Percentiles rank a stretch among this genome's conserved stretches.
phyloP scores from a whole-genome alignment of 2,797 vertebrate species.

The Siniperca scherzeri region DNA sequence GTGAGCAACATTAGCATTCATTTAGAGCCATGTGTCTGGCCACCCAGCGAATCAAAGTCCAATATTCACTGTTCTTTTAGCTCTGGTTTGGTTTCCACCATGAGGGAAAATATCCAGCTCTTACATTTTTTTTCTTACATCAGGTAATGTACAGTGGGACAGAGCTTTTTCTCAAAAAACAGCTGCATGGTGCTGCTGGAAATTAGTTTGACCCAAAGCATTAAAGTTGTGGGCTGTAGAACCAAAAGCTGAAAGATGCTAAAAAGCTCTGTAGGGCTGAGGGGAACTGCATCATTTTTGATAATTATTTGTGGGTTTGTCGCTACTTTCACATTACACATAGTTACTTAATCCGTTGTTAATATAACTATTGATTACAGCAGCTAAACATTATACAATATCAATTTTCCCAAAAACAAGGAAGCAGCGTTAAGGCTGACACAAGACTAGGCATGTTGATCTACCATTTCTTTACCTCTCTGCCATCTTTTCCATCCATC shows the following conservation, averaged over 20 bases:
- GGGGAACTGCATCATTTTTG: neutral
- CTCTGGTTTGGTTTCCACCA: neutral
- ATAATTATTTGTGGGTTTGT: neutral
- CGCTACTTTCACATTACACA: neutral
- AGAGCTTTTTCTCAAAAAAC: neutral
- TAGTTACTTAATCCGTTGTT: neutral
- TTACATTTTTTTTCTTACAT: neutral
- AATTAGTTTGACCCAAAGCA: neutral
- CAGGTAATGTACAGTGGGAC: neutral
- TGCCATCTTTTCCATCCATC: neutral
- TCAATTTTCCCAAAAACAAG: neutral
- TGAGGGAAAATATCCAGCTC: neutral
- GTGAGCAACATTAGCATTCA: no score
- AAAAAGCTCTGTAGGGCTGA: neutral
- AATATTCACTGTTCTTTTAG: neutral
- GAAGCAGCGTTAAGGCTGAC: neutral
- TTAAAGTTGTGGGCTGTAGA: neutral
- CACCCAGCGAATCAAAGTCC: no score
- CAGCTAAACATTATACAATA: neutral
- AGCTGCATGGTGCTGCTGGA: no score
- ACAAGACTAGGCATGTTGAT: neutral
- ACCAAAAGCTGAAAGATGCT: neutral
- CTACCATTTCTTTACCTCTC: constrained; percentile 5
- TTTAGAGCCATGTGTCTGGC: no score
- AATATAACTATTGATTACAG: neutral